phyloP scores from a whole-genome alignment of 2,888 invertebrate species.

The Erebia aethiops region DNA sequence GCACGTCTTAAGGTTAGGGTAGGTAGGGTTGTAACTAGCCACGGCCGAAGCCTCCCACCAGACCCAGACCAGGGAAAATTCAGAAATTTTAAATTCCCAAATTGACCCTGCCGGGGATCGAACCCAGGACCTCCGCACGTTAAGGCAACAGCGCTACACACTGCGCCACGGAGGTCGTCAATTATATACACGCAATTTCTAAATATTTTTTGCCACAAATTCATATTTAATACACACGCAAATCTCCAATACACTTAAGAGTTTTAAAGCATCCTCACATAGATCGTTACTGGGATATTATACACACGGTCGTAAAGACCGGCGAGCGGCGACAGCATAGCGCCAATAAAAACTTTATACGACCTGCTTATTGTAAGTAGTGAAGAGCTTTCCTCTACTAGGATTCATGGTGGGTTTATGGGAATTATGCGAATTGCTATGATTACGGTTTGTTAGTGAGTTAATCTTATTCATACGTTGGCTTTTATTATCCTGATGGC shows the following conservation, averaged over 20 bases:
- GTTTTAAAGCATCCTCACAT: slow-evolving; percentile 30
- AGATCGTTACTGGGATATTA: slow-evolving; percentile 33
- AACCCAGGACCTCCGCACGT: no score
- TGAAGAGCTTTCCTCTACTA: slow-evolving; percentile 36
- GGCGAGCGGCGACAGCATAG: slow-evolving; percentile 42
- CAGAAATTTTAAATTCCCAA: no score
- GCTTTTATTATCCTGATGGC: not conserved
- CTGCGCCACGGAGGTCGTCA: no score
- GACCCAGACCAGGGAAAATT: no score
- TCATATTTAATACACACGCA: slow-evolving; percentile 18
- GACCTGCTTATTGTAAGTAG: slow-evolving; percentile 44
- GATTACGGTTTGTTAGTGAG: not conserved
- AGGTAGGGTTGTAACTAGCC: no score
- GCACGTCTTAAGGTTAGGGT: no score
- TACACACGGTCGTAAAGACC: slow-evolving; percentile 53
- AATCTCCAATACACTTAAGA: slow-evolving; percentile 30
- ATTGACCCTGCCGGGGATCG: no score
- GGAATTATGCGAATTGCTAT: slow-evolving; percentile 21
- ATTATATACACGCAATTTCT: not conserved
- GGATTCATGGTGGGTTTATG: slow-evolving; percentile 39
- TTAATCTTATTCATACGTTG: not conserved
- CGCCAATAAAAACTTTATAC: slow-evolving; percentile 45
- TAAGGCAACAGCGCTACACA: no score
- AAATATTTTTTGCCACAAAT: slow-evolving; percentile 13
- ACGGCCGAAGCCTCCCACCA: no score